Percentiles rank a stretch among this genome's conserved stretches.
These are phyloP conservation scores for Drosophila nigromelanica DNA, from an alignment of 1,140 invertebrate genomes.

Conservation along the genomic window DNA sequence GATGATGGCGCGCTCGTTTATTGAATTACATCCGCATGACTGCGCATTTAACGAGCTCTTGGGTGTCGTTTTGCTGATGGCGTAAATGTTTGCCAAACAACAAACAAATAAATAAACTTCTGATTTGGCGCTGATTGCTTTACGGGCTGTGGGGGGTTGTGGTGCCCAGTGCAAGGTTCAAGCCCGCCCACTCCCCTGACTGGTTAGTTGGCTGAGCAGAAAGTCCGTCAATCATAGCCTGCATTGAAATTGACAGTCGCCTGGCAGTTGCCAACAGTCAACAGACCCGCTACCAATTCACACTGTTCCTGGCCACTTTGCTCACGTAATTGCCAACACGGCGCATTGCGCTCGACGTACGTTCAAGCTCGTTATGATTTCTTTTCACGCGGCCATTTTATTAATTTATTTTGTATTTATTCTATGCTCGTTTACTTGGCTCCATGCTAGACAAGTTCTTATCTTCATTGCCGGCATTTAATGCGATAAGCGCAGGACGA, in stretches of 20 bases:
- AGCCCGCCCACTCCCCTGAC: neutral
- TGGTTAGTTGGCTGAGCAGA: constrained; percentile 19
- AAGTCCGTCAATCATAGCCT: constrained; percentile 35
- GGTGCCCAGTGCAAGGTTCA: neutral
- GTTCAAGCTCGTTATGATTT: constrained; percentile 69
- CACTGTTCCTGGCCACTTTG: constrained; percentile 36
- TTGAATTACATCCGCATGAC: constrained; percentile 83
- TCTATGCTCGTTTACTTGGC: constrained; percentile 39
- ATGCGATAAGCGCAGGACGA: constrained; percentile 75
- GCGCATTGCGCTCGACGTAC: constrained; percentile 39
- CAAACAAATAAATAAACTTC: constrained; percentile 83
- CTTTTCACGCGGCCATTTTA: constrained; percentile 62
- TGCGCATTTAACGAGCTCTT: constrained; percentile 83
- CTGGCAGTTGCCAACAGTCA: neutral
- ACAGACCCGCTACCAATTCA: neutral
- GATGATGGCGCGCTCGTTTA: constrained; percentile 80
- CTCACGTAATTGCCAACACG: constrained; percentile 52
- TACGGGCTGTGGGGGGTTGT: constrained; percentile 27
- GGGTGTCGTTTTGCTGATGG: constrained; percentile 82
- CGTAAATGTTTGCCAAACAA: constrained; percentile 83
- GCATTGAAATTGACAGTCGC: constrained; percentile 31
- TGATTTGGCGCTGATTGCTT: constrained; percentile 81
- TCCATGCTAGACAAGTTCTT: constrained; percentile 67
- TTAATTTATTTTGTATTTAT: constrained; percentile 80
- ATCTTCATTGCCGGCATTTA: constrained; percentile 77